Evolutionary conservation across 2,888 invertebrate genomes (phyloP).

Genomic region (Stegophylla sp.): DNA sequence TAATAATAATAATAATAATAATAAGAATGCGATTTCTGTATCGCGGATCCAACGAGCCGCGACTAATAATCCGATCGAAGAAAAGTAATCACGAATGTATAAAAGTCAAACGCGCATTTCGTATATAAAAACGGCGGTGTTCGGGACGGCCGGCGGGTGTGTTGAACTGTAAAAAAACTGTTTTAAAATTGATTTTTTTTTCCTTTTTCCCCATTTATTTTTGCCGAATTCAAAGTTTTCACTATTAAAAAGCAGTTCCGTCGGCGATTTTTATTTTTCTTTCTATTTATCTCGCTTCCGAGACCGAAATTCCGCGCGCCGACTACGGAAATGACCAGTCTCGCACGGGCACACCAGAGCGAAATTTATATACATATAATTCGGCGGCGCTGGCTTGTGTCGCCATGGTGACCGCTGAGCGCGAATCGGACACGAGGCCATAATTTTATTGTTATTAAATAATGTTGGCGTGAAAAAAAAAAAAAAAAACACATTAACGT

Average conservation of each 20-base stretch:
- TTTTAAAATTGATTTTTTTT: constrained; percentile 19
- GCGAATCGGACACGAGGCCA: background rate
- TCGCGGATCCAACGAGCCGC: background rate
- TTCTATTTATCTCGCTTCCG: background rate
- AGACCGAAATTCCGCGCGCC: background rate
- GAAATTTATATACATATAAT: too few species aligned
- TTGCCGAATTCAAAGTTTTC: background rate
- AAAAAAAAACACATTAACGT: too few species aligned
- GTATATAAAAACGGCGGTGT: background rate
- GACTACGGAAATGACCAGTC: background rate
- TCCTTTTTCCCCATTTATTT: background rate
- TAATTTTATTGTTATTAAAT: too few species aligned
- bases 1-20: background rate
- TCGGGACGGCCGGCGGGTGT: background rate
- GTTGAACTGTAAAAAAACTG: background rate
- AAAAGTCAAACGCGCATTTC: constrained; percentile 6
- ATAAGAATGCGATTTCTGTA: constrained; percentile 5
- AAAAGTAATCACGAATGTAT: constrained; percentile 32
- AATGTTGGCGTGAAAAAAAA: too few species aligned
- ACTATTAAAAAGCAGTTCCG: background rate
- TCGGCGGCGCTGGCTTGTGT: background rate
- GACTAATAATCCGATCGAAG: constrained; percentile 23
- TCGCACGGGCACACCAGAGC: too few species aligned
- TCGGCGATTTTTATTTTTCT: background rate
- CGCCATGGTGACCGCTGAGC: background rate